Conservation (phyloP, 2,113 vertebrate species). For the Notarius quadriscutis region DNA sequence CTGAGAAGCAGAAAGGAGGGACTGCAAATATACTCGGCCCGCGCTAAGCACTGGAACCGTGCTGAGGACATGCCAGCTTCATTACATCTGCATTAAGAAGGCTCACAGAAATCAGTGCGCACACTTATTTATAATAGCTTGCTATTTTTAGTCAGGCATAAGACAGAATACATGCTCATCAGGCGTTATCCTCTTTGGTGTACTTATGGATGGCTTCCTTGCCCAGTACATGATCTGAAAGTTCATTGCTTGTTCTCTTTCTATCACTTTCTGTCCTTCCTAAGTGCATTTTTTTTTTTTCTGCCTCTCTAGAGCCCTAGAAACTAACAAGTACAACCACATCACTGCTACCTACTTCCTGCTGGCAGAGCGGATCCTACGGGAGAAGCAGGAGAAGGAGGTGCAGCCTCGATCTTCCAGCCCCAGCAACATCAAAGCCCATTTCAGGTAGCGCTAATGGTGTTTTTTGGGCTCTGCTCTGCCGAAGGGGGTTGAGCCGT, state of each 20-base stretch:
- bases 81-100: constrained; percentile 26
- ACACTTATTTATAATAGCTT: constrained; percentile 8
- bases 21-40: constrained; percentile 22
- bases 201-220: neutral
- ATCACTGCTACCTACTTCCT: constrained; percentile 98
- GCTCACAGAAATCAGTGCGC: constrained; percentile 5
- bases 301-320: constrained; percentile 80
- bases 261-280: neutral
- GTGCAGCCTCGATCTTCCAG: constrained; percentile 91
- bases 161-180: neutral
- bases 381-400: constrained; percentile 97
- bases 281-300: neutral
- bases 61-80: constrained; percentile 33
- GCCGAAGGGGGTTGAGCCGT: neutral
- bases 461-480: neutral
- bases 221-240: neutral
- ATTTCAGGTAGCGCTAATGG: constrained; percentile 82
- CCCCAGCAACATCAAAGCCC: constrained; percentile 95
- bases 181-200: neutral
- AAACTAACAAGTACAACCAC: constrained; percentile 98
- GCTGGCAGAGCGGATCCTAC: constrained; percentile 91
- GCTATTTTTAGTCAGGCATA: constrained; percentile 33
- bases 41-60: constrained; percentile 7
- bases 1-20: neutral
- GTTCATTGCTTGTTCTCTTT: neutral